Evolutionary conservation across 2,797 vertebrate genomes (phyloP).

Genomic region (Siniperca obscura): DNA sequence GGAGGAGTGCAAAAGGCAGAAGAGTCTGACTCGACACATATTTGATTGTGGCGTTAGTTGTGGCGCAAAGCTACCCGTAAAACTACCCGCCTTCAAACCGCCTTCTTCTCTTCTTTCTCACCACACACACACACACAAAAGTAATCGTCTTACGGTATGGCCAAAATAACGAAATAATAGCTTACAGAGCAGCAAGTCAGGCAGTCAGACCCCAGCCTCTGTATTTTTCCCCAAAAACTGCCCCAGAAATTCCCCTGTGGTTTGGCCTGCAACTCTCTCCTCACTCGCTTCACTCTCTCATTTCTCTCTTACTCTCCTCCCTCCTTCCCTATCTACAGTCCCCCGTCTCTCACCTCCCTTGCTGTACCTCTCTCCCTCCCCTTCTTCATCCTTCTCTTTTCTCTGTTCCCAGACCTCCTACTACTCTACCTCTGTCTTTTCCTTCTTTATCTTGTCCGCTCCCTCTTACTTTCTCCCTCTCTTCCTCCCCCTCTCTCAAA

Average conservation of each 20-base stretch:
- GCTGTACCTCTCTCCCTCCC: background rate
- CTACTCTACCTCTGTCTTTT: constrained; percentile 15
- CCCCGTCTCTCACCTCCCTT: background rate
- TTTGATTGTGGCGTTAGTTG: constrained; percentile 63
- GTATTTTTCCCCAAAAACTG: constrained; percentile 62
- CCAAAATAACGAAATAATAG: constrained; percentile 70
- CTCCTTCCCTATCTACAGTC: constrained; percentile 1
- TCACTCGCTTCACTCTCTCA: constrained; percentile 25
- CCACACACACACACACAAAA: constrained; percentile 44
- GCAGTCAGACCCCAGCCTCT: constrained; percentile 62
- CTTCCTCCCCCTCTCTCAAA: background rate
- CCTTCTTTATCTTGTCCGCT: constrained; percentile 13
- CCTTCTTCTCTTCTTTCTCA: constrained; percentile 31
- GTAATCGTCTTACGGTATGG: constrained; percentile 52
- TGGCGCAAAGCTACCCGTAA: constrained; percentile 37
- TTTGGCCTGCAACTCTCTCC: constrained; percentile 56
- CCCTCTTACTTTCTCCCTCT: background rate
- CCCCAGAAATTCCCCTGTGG: constrained; percentile 74
- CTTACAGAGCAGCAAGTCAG: constrained; percentile 64
- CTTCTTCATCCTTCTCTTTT: background rate
- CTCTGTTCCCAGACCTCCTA: constrained; percentile 6
- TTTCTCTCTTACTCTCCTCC: constrained; percentile 7
- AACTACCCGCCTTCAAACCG: constrained; percentile 23
- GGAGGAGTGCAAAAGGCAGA: constrained; percentile 19
- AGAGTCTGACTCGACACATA: constrained; percentile 72